Evolutionary conservation across 2,888 invertebrate species (phyloP).

Genomic region (Platerodrilus igneus): DNA sequence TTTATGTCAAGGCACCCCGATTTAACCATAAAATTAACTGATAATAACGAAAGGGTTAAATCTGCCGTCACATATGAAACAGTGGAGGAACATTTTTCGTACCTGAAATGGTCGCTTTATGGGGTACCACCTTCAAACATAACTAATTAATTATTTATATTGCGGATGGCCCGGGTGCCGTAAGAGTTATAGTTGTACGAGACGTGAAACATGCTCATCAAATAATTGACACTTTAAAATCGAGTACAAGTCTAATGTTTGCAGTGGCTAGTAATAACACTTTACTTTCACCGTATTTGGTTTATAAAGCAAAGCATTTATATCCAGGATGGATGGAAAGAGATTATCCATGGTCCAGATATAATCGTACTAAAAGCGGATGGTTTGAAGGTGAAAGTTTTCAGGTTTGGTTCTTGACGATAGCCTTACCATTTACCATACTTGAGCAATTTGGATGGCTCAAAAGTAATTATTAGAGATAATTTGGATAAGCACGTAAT

Average conservation of each 20-base stretch:
- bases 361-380: conserved; percentile 4
- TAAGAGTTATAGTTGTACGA: conserved; percentile 20
- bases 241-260: conserved; percentile 34
- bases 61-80: conserved; percentile 17
- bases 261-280: conserved; percentile 30
- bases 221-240: conserved; percentile 23
- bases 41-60: conserved; percentile 14
- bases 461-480: too few species aligned
- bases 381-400: conserved; percentile 1
- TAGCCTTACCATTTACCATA: too few species aligned
- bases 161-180: conserved; percentile 33
- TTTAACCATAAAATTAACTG: conserved; percentile 13
- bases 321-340: conserved; percentile 6
- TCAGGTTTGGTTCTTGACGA: conserved; percentile 2
- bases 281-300: conserved; percentile 34
- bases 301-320: conserved; percentile 33
- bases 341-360: not conserved
- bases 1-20: conserved; percentile 17
- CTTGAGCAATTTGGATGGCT: too few species aligned
- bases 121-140: conserved; percentile 22
- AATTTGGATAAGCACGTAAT: too few species aligned
- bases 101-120: conserved; percentile 10
- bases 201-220: conserved; percentile 16
- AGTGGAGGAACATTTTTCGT: conserved; percentile 26
- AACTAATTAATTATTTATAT: conserved; percentile 38